Conservation (phyloP, 2,888 invertebrate genomes). For the Chloroclystis v-ata region DNA sequence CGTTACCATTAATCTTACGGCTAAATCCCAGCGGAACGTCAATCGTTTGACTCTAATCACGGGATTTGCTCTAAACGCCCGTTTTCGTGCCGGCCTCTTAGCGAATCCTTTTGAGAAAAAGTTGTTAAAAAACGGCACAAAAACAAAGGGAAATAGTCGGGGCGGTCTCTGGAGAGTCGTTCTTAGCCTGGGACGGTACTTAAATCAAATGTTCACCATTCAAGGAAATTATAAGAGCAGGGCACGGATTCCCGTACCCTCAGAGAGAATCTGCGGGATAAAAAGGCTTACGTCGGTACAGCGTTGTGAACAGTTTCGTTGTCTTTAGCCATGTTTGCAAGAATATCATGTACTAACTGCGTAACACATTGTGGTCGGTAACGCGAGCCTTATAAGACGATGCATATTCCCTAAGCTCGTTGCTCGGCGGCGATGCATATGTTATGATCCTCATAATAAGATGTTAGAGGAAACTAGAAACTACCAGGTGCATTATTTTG, state of each 20-base stretch:
- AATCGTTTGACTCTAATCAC: conserved; percentile 63
- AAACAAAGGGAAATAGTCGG: conserved; percentile 74
- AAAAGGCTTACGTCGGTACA: conserved; percentile 57
- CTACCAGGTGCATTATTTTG: conserved; percentile 1
- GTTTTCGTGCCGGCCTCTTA: conserved; percentile 54
- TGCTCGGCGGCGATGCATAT: conserved; percentile 16
- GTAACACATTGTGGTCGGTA: conserved; percentile 16
- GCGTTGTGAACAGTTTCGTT: conserved; percentile 50
- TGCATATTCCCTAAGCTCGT: conserved; percentile 21
- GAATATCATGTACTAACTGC: conserved; percentile 15
- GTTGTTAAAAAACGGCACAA: conserved; percentile 67
- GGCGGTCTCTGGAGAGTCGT: conserved; percentile 67
- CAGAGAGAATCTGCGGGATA: conserved; percentile 52
- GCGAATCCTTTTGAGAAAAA: conserved; percentile 64
- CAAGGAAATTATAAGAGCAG: conserved; percentile 74
- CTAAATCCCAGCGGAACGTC: conserved; percentile 56
- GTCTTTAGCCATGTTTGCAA: conserved; percentile 37
- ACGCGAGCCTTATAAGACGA: conserved; percentile 16
- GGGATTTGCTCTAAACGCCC: conserved; percentile 59
- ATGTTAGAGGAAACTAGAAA: conserved; percentile 5
- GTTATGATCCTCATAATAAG: conserved; percentile 16
- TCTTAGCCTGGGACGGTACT: conserved; percentile 71
- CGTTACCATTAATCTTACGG: conserved; percentile 59
- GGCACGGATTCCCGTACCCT: conserved; percentile 59
- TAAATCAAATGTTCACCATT: conserved; percentile 76